Base-by-base conservation (phyloP, 2,797 vertebrate species). In the Steatocranus sp. region DNA sequence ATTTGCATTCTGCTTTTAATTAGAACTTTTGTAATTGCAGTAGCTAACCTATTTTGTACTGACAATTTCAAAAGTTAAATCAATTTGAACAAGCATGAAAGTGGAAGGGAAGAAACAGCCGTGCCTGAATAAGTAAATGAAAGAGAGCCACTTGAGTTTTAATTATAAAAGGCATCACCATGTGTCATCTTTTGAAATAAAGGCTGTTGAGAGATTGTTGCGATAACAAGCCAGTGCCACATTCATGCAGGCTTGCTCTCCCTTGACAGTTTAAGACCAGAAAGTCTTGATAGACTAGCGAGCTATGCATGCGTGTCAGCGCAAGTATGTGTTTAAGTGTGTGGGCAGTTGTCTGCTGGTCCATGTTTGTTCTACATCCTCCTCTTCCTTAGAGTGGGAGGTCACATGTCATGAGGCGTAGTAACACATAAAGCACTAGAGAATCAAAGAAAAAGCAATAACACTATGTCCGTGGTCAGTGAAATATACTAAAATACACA, bases 1-100 rank as follows among this genome's bases (percentile, higher is more conserved):
- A 95, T 96, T 95, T 95, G 92, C 93, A 94, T 95, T 94, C 88
- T 88, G 82, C 87, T 95, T 96, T 96, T 96, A 96, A 96, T 96
- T 94, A 95, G 93, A 93, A 92, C 88, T 90, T 95, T 91, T 93
- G 91, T 94, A 95, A 96, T 95, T 94, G 91, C 77, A 10, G 83
- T 75, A 77, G 90, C 94, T 87, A 95, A 94, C 93, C 92, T 94
- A 92, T 95, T 95, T 95, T 94, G 90, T 91, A 87, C 85, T 87
- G 91, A 95, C 94, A 94, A 92, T 95, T 95, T 95, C 81, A 90
- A 91, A 96, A 95, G 89, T 95, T 89, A 92, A 96, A 95, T 95
- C 91, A 94, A 95, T 94, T 95, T 95, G 86, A 92, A 89, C 88
- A 94, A 90, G 92, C 91, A 89, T 89, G 90, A 94, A 94, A 93